A percentile compares a stretch with the other conserved stretches of the same genome.
phyloP scores from a whole-genome alignment of 2,888 invertebrate genomes.

The Perdita meconis region DNA sequence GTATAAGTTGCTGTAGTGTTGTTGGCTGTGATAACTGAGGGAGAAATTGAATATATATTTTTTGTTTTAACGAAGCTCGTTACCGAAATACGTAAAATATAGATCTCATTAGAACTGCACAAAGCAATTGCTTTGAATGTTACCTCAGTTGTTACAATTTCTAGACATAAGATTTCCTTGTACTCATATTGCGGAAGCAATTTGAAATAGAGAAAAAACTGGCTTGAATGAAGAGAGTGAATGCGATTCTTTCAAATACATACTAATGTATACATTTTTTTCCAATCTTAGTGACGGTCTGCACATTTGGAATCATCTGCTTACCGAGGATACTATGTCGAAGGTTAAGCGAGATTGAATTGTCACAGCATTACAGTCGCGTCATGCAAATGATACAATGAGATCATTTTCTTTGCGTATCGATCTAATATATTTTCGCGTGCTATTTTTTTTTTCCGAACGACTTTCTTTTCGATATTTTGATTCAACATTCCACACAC shows the following conservation, averaged over 20 bases:
- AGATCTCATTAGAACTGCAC: neutral
- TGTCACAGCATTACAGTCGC: constrained; percentile 67
- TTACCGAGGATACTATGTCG: constrained; percentile 83
- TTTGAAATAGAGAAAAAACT: constrained; percentile 56
- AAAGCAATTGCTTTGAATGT: neutral
- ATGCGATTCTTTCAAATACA: constrained; percentile 79
- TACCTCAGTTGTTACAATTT: constrained; percentile 42
- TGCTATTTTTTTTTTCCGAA: neutral
- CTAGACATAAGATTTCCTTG: constrained; percentile 32
- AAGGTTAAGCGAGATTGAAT: constrained; percentile 82
- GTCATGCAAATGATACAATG: constrained; percentile 62
- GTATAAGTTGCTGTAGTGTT: constrained; percentile 46
- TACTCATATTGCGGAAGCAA: constrained; percentile 41
- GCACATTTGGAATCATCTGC: constrained; percentile 82
- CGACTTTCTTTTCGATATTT: constrained; percentile 4
- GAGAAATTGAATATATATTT: neutral
- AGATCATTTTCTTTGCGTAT: constrained; percentile 46
- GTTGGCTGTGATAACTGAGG: constrained; percentile 40
- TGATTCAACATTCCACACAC: constrained; percentile 1
- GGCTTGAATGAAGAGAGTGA: constrained; percentile 79
- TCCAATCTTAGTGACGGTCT: constrained; percentile 84
- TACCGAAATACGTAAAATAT: neutral
- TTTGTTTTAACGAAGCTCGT: neutral
- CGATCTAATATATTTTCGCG: constrained; percentile 9
- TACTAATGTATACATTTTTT: constrained; percentile 84